Percentiles rank a stretch among this genome's conserved stretches.
Evolutionary conservation across 2,113 vertebrate species (phyloP).

Genomic region (Casuarius casuarius): DNA sequence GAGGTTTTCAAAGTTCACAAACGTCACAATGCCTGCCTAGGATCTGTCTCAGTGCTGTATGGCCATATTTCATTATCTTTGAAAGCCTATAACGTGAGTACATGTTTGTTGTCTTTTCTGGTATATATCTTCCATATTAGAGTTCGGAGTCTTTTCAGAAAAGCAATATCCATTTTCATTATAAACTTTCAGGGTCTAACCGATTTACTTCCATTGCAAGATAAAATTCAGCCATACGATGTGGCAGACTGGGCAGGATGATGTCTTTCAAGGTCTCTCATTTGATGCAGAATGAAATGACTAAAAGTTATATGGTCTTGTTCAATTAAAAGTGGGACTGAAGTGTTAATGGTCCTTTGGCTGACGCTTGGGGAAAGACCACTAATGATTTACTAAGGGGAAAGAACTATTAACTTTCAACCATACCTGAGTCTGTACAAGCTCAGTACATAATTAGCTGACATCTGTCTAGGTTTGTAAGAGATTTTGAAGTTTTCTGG

Average conservation of each 20-base stretch:
- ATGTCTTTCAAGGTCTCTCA: not conserved
- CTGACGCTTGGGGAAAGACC: not conserved
- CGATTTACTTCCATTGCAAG: not conserved
- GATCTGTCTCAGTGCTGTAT: not conserved
- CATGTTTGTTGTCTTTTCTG: not conserved
- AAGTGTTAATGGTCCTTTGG: not conserved
- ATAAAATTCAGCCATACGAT: not conserved
- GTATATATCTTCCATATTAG: not conserved
- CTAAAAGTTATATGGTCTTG: not conserved
- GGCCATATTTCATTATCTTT: not conserved
- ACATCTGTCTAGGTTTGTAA: not conserved
- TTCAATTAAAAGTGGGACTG: constrained; percentile 4
- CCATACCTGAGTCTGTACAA: not conserved
- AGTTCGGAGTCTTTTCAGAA: not conserved
- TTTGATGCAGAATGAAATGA: not conserved
- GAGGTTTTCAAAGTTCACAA: not conserved
- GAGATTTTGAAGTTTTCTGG: constrained; percentile 30
- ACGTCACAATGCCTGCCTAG: not conserved
- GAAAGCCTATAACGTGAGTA: not conserved
- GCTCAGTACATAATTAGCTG: not conserved
- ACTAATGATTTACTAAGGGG: constrained; percentile 16
- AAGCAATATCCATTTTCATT: not conserved
- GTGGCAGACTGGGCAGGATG: not conserved
- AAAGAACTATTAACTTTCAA: constrained; percentile 1
- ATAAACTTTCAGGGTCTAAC: not conserved